Evolutionary conservation across 2,888 invertebrate genomes (phyloP).

Genomic region (Abscondita cerata): DNA sequence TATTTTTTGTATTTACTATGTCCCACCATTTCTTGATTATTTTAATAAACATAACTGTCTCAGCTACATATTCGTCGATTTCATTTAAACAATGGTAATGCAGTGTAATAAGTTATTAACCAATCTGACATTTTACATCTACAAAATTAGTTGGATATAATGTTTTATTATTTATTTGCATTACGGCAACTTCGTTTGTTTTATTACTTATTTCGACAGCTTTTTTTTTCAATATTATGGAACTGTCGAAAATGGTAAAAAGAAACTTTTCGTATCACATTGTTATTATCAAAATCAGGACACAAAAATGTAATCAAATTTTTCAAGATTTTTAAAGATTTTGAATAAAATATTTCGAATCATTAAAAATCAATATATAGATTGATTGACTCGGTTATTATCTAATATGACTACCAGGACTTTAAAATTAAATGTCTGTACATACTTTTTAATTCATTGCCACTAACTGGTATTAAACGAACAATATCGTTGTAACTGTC

Average conservation of each 20-base stretch:
- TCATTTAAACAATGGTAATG: constrained; percentile 28
- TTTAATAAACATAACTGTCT: constrained; percentile 29
- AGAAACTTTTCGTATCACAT: background rate
- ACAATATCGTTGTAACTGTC: too few species aligned
- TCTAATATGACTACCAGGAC: background rate
- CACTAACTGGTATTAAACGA: too few species aligned
- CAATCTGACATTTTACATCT: constrained; percentile 31
- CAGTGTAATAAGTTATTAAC: constrained; percentile 32
- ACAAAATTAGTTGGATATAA: constrained; percentile 25
- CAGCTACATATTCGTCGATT: constrained; percentile 4
- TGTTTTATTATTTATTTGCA: too few species aligned
- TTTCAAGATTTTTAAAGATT: background rate
- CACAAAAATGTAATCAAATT: constrained; percentile 4
- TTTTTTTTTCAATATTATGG: constrained; percentile 27
- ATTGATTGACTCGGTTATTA: constrained; percentile 4
- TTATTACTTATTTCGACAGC: constrained; percentile 30
- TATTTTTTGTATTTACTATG: constrained; percentile 30
- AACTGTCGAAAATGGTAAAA: constrained; percentile 13
- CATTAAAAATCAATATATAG: background rate
- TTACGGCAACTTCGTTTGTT: too few species aligned
- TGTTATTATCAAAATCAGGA: constrained; percentile 9
- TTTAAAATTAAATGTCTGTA: background rate
- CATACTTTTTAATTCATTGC: background rate
- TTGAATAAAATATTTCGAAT: background rate
- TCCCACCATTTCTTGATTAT: constrained; percentile 35